Percentiles rank a stretch among this genome's conserved stretches.
These are phyloP conservation scores for Melangyna quadrimaculata DNA, from an alignment of 2,888 invertebrate species.

Conservation along the genomic window DNA sequence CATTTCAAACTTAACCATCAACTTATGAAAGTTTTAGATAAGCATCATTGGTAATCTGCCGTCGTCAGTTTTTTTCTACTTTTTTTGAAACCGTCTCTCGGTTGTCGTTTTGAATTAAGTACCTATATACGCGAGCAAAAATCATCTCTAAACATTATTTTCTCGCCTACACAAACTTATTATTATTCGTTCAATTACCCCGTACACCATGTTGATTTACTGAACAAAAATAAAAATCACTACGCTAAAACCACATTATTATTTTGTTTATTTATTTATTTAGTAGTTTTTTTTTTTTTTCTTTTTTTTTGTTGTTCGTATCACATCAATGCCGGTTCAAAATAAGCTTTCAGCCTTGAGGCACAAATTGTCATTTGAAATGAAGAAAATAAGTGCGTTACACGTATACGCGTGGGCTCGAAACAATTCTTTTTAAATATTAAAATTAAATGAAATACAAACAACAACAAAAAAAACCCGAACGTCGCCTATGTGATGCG, in stretches of 20 bases:
- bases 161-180: constrained; percentile 14
- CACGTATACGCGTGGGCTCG: constrained; percentile 9
- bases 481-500: constrained; percentile 1
- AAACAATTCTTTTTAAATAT: constrained; percentile 32
- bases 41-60: not conserved
- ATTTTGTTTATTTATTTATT: not conserved
- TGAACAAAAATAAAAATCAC: constrained; percentile 11
- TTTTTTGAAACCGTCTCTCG: not conserved
- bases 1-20: not conserved
- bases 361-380: constrained; percentile 31
- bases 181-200: constrained; percentile 55
- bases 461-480: not conserved
- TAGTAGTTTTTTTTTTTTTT: no score
- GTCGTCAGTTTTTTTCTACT: not conserved
- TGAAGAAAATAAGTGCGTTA: constrained; percentile 36
- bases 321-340: constrained; percentile 15
- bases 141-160: not conserved
- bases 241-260: constrained; percentile 19
- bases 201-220: not conserved
- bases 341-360: constrained; percentile 33
- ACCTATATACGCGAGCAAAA: not conserved
- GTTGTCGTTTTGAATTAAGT: not conserved
- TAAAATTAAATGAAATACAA: not conserved
- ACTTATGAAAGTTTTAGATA: not conserved
- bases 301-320: not conserved